These are phyloP conservation scores for Malurus cyaneus DNA, from an alignment of 2,113 vertebrate genomes.

Conservation along the genomic window DNA sequence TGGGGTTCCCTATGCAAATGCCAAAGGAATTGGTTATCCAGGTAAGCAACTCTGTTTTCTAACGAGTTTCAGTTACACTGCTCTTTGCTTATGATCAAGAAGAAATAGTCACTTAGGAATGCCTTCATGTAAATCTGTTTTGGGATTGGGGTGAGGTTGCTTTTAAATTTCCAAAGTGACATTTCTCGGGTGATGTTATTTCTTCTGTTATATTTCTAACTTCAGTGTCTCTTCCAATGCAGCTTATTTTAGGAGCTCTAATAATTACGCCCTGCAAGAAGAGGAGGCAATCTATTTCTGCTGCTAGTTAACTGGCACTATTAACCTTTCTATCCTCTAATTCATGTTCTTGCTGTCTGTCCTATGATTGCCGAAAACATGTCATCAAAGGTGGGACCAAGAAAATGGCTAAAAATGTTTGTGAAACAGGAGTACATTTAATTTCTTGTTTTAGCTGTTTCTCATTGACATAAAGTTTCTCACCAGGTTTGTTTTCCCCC, in stretches of 20 bases:
- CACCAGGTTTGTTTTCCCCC: rapidly evolving
- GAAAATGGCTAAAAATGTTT: not conserved
- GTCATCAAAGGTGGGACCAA: not conserved
- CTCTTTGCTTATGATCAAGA: not conserved
- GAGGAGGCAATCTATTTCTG: constrained; percentile 23
- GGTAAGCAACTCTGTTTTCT: constrained; percentile 70
- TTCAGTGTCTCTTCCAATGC: not conserved
- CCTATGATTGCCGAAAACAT: not conserved
- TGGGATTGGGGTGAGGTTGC: not conserved
- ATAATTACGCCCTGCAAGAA: not conserved
- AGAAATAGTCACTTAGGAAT: not conserved
- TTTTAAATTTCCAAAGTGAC: not conserved
- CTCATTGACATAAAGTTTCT: not conserved
- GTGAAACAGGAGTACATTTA: not conserved
- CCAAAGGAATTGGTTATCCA: constrained; percentile 96
- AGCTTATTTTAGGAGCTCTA: constrained; percentile 25
- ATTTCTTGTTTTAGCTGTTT: not conserved
- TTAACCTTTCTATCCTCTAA: not conserved
- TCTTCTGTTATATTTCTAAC: not conserved
- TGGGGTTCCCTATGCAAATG: constrained; percentile 95
- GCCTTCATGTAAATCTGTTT: not conserved
- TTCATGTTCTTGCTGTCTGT: not conserved
- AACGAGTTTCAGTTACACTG: not conserved
- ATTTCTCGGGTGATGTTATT: not conserved
- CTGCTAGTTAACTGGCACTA: not conserved